Evolutionary conservation across 2,888 invertebrate species (phyloP).

Genomic region (Drosophila melanocephala): DNA sequence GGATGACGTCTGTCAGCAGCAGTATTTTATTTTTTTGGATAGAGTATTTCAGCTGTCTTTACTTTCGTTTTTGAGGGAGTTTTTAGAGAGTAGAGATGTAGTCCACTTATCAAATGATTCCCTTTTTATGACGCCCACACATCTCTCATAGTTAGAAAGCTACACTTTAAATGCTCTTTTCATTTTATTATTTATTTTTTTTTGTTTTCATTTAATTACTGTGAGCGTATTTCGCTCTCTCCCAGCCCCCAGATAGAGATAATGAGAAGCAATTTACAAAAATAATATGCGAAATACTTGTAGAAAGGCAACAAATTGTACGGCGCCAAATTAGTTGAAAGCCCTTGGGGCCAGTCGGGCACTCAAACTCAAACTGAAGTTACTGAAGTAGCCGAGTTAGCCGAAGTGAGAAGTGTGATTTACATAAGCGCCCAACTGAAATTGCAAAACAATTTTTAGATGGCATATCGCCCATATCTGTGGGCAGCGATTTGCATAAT

Average conservation of each 20-base stretch:
- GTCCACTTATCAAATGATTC: neutral
- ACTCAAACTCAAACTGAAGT: constrained; percentile 2
- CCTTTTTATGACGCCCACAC: constrained; percentile 34
- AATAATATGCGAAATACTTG: constrained; percentile 54
- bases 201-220: constrained; percentile 42
- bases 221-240: constrained; percentile 23
- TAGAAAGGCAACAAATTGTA: constrained; percentile 43
- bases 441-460: constrained; percentile 35
- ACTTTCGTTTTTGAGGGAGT: neutral
- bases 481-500: constrained; percentile 63
- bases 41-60: neutral
- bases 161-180: constrained; percentile 9
- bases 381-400: neutral
- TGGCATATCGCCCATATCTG: constrained; percentile 30
- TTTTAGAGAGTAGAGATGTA: neutral
- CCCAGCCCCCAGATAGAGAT: constrained; percentile 4
- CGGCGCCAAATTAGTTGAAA: constrained; percentile 32
- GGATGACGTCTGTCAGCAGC: neutral
- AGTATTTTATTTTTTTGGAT: neutral
- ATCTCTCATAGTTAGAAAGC: constrained; percentile 37
- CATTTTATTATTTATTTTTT: constrained; percentile 20
- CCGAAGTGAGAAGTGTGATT: constrained; percentile 26
- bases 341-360: constrained; percentile 42
- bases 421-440: constrained; percentile 39
- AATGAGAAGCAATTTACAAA: constrained; percentile 57